Conservation (phyloP, 2,113 vertebrate genomes). For the Phodopus roborovskii region DNA sequence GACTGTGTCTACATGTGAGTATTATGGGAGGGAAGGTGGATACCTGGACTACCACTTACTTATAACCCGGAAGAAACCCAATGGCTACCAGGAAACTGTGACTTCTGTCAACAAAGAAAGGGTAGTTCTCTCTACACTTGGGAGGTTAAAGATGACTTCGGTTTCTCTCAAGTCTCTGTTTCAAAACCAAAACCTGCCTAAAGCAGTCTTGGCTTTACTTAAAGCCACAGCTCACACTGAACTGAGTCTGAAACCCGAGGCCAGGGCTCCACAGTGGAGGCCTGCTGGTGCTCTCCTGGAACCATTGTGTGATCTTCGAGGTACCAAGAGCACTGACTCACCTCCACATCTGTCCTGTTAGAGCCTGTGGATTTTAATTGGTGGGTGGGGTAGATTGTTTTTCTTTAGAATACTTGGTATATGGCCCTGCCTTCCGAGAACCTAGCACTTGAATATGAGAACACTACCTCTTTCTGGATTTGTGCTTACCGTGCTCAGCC, state of each 20-base stretch:
- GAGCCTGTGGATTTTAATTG: neutral
- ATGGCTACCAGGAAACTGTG: neutral
- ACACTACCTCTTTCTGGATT: neutral
- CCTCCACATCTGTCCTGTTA: no score
- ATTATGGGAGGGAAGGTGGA: neutral
- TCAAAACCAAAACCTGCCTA: neutral
- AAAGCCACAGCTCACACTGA: neutral
- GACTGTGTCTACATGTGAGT: neutral
- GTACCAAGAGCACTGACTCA: neutral
- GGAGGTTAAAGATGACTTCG: neutral
- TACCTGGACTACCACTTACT: neutral
- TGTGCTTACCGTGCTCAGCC: accelerated
- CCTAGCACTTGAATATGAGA: neutral
- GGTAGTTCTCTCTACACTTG: neutral
- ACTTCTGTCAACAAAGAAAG: neutral
- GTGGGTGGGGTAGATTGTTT: neutral
- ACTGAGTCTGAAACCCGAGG: neutral
- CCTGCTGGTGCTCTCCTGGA: neutral
- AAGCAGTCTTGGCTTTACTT: neutral
- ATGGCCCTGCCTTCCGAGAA: neutral
- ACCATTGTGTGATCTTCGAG: neutral
- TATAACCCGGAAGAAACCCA: neutral
- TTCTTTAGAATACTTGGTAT: neutral
- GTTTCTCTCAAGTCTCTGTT: neutral
- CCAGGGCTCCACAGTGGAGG: no score